Evolutionary conservation across 2,888 invertebrate species (phyloP).

Genomic region (Andrena praecox): DNA sequence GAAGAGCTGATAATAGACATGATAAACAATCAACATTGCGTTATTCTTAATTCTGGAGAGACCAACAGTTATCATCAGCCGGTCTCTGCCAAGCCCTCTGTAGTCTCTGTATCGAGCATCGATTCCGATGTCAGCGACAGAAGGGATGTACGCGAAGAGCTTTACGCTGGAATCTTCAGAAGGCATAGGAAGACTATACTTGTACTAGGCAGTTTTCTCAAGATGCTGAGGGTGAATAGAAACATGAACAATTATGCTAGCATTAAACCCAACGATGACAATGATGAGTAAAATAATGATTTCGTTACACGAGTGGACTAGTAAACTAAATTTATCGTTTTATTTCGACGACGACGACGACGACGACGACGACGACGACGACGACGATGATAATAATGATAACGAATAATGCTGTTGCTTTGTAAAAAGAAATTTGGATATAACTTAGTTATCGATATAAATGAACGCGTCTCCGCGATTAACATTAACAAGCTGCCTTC

Average conservation of each 20-base stretch:
- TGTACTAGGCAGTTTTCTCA: conserved; percentile 84
- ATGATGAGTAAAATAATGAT: conserved; percentile 77
- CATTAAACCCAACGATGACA: conserved; percentile 83
- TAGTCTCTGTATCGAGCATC: conserved; percentile 82
- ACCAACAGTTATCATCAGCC: conserved; percentile 78
- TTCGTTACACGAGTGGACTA: conserved; percentile 30
- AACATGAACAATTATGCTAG: conserved; percentile 84
- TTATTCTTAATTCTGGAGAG: conserved; percentile 80
- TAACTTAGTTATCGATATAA: conserved; percentile 1
- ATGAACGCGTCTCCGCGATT: not conserved
- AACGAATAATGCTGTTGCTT: conserved; percentile 31
- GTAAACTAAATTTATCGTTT: conserved; percentile 35
- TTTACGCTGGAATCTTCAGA: conserved; percentile 83
- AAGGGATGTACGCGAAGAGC: conserved; percentile 82
- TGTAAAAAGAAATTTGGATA: conserved; percentile 42
- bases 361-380: too few species aligned
- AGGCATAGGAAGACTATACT: conserved; percentile 84
- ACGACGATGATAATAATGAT: not conserved
- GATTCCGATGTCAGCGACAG: conserved; percentile 84
- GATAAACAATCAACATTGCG: conserved; percentile 83
- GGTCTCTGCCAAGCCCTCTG: conserved; percentile 82
- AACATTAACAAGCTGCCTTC: conserved; percentile 14
- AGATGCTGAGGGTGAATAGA: conserved; percentile 84
- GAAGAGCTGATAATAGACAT: conserved; percentile 68
- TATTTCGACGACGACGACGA: conserved; percentile 4